Base-by-base conservation (phyloP, 2,113 vertebrate species). In the Halichoeres trimaculatus region DNA sequence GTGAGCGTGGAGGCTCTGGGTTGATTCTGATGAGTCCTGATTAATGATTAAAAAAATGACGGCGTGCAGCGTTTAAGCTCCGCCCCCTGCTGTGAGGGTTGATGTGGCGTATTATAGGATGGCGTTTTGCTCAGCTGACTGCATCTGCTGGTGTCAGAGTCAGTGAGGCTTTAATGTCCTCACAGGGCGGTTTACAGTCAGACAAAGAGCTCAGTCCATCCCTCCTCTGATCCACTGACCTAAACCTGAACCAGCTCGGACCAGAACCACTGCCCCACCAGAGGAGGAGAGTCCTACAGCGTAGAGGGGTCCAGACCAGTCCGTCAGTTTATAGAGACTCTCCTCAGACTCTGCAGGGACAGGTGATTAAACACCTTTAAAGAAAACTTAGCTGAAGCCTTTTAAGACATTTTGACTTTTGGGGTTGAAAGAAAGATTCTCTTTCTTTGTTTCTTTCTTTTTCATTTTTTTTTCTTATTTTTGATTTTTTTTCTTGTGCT, bases 21-120 rank as follows among this genome's bases (percentile, higher is more conserved):
- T 54, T 59, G 54, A 87, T 55, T 63, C 65, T 84, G 80, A 88
- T 88, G 74, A 82, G 40, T 40, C 36, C 67, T 73, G 85, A 85
- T 83, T 79, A 75, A 81, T 83, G 77, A 85, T 85, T 10, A 57
- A 55, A 63, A 65, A 48, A 55, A 57, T 35, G 59, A 61, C 69
- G 17, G 11, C 48, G 63, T 47, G 66, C 2, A 0, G 65, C 53
- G 71, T 62, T 64, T 1, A 40, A 64, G 58, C 22, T 38, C 48
- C 35, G 68, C 74, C 43, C 50, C 84, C 81, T 51, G 75, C 76
- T 85, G 81, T 43, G 59, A 2, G 43, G 65, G 75, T 64, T 73
- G 66, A 65, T 85, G 76, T 70, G 73, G 59, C 45, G 52, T 66
- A 54, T 68, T 65, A 65, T 65, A 10, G 60, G 78, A 77, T 62